These are phyloP conservation scores for Pseudorectes ferrugineus DNA, from an alignment of 2,113 vertebrate species.

Conservation along the genomic window DNA sequence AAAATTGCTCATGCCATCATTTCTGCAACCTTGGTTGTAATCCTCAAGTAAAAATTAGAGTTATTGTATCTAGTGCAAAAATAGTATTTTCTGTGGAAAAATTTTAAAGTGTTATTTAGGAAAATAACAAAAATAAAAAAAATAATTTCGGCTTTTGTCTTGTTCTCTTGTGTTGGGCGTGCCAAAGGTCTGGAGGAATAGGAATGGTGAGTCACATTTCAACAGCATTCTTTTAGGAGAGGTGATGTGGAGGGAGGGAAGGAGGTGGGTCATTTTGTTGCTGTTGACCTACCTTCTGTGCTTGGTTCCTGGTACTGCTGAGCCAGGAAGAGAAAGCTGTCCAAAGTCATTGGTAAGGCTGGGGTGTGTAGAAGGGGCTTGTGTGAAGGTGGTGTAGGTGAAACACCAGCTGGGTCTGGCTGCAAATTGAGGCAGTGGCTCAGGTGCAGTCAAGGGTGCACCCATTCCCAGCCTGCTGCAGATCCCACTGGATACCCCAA, in stretches of 20 bases:
- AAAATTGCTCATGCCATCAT: conserved; percentile 15
- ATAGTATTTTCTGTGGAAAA: not conserved
- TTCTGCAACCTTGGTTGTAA: conserved; percentile 6
- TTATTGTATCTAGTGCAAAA: not conserved
- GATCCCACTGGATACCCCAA: not conserved
- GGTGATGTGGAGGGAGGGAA: not conserved
- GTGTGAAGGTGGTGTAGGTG: accelerated
- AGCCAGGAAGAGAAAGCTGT: not conserved
- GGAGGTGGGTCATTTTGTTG: not conserved
- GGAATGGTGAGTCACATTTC: not conserved
- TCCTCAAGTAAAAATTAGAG: not conserved
- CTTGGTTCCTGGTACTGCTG: not conserved
- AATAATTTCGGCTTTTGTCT: not conserved
- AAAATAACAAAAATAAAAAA: not conserved
- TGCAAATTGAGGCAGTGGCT: accelerated
- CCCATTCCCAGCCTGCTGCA: not conserved
- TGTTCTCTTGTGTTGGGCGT: not conserved
- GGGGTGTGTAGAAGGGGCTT: not conserved
- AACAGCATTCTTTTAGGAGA: not conserved
- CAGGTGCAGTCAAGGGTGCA: no score
- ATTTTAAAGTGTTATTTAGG: not conserved
- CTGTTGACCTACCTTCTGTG: not conserved
- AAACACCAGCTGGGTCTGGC: not conserved
- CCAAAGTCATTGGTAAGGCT: accelerated
- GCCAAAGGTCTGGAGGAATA: not conserved